These are phyloP conservation scores for Smithornis capensis DNA, from an alignment of 2,113 vertebrate species.

Conservation along the genomic window DNA sequence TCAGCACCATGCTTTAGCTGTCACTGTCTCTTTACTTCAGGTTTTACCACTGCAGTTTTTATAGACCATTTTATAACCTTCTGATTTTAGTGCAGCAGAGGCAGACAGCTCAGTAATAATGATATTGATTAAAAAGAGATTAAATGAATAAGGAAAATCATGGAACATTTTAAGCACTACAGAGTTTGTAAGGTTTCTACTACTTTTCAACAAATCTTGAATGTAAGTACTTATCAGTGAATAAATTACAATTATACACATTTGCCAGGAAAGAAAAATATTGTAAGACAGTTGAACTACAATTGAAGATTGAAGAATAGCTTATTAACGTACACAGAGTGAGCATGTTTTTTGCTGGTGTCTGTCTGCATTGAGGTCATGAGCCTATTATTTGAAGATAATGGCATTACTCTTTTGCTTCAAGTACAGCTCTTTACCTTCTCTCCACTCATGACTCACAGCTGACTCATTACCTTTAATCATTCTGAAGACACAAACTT, in stretches of 20 bases:
- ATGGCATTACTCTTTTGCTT: conserved; percentile 6
- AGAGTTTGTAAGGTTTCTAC: not conserved
- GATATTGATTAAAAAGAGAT: not conserved
- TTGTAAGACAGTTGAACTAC: not conserved
- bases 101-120: not conserved
- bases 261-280: not conserved
- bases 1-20: not conserved
- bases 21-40: not conserved
- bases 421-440: not conserved
- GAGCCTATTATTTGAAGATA: conserved; percentile 19
- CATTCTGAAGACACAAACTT: conserved; percentile 21
- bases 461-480: conserved; percentile 50
- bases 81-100: not conserved
- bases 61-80: not conserved
- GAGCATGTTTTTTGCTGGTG: conserved; percentile 5
- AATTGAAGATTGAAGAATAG: not conserved
- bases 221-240: not conserved
- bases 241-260: not conserved
- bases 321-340: not conserved
- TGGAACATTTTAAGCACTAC: not conserved
- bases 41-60: not conserved
- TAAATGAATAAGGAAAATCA: not conserved
- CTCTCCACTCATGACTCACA: not conserved
- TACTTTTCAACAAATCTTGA: not conserved
- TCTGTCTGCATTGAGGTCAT: conserved; percentile 18